phyloP scores from a whole-genome alignment of 2,797 vertebrate species.

The Sebastes hopkinsi region DNA sequence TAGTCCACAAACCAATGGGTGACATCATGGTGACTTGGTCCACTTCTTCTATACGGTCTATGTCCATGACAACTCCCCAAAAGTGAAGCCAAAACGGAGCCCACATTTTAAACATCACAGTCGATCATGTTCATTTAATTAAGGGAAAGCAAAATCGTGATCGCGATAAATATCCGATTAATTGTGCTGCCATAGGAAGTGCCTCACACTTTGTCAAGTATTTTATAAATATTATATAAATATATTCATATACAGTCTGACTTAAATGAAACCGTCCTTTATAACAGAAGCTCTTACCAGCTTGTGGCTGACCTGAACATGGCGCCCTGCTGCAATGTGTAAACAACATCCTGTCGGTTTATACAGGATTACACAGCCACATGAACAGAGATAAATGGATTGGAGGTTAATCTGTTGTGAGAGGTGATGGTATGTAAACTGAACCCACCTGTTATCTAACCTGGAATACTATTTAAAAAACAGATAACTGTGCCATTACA shows the following conservation, averaged over 20 bases:
- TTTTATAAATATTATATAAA: no score
- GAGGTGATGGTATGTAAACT: background rate
- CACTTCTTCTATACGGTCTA: no score
- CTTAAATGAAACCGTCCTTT: background rate
- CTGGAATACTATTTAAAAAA: background rate
- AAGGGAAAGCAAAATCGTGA: no score
- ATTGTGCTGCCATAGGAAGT: no score
- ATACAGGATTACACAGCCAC: background rate
- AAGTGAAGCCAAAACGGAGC: no score
- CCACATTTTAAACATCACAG: no score
- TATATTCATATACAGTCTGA: background rate
- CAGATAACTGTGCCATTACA: background rate
- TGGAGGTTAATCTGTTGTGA: conserved; percentile 24
- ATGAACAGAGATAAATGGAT: conserved; percentile 31
- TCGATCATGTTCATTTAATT: no score
- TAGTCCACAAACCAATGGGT: no score
- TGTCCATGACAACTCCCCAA: no score
- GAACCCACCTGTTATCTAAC: background rate
- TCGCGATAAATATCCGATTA: no score
- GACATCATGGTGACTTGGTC: no score
- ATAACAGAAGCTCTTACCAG: background rate
- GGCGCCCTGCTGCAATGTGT: background rate
- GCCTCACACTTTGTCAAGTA: no score
- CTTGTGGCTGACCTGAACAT: background rate
- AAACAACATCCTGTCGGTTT: background rate